Percentiles rank a stretch among this genome's conserved stretches.
phyloP scores from a whole-genome alignment of 1,140 invertebrate genomes.

The Pseudomyrmex sp. region DNA sequence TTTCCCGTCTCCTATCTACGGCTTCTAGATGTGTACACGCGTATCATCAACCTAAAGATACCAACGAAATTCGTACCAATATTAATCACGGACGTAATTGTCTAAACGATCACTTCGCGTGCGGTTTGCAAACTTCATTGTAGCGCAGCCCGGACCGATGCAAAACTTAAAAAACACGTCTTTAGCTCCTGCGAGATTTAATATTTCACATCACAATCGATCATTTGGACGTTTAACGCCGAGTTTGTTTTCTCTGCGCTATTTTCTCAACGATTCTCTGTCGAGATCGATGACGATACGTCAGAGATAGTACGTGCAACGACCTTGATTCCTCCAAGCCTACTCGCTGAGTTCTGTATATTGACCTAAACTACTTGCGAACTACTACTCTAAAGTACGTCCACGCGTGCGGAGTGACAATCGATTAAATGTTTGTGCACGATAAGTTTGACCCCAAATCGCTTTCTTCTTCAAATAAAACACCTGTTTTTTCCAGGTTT shows the following conservation, averaged over 20 bases:
- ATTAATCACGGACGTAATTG: neutral
- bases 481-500: too few species aligned
- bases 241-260: neutral
- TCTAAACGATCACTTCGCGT: slow-evolving; percentile 26
- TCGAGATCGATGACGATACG: slow-evolving; percentile 21
- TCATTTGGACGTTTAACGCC: slow-evolving; percentile 13
- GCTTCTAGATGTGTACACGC: neutral
- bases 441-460: slow-evolving; percentile 7
- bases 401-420: neutral
- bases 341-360: slow-evolving; percentile 19
- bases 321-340: slow-evolving; percentile 39
- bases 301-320: neutral
- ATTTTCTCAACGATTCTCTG: slow-evolving; percentile 23
- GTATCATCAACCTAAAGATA: neutral
- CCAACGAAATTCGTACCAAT: slow-evolving; percentile 6
- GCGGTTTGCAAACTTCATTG: neutral
- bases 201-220: slow-evolving; percentile 32
- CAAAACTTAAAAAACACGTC: slow-evolving; percentile 6
- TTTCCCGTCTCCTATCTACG: too few species aligned
- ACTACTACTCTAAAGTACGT: slow-evolving; percentile 9
- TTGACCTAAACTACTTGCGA: slow-evolving; percentile 16
- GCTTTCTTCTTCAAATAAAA: neutral
- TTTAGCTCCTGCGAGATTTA: slow-evolving; percentile 17
- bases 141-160: neutral
- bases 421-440: neutral